Base-by-base conservation (phyloP, 2,888 invertebrate genomes). In the Exocentrus adspersus region DNA sequence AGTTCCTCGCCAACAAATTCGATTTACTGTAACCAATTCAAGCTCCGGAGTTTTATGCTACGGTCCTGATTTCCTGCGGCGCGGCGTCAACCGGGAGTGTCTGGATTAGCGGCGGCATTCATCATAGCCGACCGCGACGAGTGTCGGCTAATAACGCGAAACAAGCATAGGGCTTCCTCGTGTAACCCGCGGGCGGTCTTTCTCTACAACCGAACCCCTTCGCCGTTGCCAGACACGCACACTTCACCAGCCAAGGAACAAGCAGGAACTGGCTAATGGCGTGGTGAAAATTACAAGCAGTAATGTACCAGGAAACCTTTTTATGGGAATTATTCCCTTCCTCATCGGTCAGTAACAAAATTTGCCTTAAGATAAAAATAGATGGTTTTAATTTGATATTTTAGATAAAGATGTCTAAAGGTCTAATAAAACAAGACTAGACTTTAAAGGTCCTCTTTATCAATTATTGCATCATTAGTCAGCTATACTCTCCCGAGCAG, bases 121-220 rank as follows among this genome's bases (percentile, higher is more conserved):
- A 70, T 70, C 70, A 70, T 68, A 59, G 61, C 65, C 37, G 59
- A 68, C 68, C 62, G 66, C 70, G 67, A 65, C 64, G 70, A 70
- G 65, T 53, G 61, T 60, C 60, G 48, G 65, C 64, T 70, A 68
- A 70, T 68, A 70, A 70, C 64, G 66, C 64, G 66, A n/a, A n/a
- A n/a, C 61, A 46, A 12, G 46, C 46, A 46, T 32, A 57, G 52
- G 51, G 28, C 62, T 50, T 62, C 48, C 24, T 65, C 61, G 57
- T 68, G 60, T 28, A 32, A 60, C 54, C 64, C 60, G 61, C 65
- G 58, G 61, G 65, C 61, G 65, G 59, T 58, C 64, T 64, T 63
- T 59, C 32, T 45, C 54, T 58, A 50, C 58, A 45, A 64, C 52
- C 46, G 45, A 46, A 57, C 57, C 42, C 37, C 64, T 64, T 57